These are phyloP conservation scores for Crenuchus spilurus DNA, from an alignment of 2,797 vertebrate genomes.

Conservation along the genomic window DNA sequence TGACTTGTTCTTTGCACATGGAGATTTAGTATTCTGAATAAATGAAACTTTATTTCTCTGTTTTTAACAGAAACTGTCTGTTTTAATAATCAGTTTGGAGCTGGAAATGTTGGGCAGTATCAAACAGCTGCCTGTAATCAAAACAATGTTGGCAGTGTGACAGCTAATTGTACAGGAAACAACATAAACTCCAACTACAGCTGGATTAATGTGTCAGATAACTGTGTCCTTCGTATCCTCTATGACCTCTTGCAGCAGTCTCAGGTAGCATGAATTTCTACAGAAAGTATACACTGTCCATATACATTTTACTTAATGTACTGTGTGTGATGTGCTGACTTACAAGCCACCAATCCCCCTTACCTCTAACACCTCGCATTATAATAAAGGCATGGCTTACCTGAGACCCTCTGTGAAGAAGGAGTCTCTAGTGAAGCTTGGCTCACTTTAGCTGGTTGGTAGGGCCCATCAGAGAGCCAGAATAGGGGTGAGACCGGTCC, in stretches of 20 bases:
- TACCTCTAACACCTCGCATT: no score
- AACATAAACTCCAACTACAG: neutral
- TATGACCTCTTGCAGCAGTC: neutral
- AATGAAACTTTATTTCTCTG: neutral
- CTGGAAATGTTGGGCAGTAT: conserved; percentile 40
- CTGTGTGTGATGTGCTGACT: no score
- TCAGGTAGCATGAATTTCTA: neutral
- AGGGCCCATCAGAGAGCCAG: no score
- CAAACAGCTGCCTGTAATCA: conserved; percentile 16
- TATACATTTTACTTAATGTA: no score
- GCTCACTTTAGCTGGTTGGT: no score
- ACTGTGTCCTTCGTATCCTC: conserved; percentile 56
- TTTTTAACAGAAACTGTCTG: conserved; percentile 34
- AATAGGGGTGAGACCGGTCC: no score
- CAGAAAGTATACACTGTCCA: no score
- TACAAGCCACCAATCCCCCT: no score
- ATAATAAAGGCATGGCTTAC: no score
- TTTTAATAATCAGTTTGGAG: neutral
- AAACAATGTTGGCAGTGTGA: conserved; percentile 48
- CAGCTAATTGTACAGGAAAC: conserved; percentile 43
- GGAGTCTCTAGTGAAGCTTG: no score
- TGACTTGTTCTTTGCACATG: no score
- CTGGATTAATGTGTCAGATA: conserved; percentile 50
- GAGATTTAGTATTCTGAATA: neutral
- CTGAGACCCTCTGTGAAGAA: no score